These are phyloP conservation scores for Chiloscyllium punctatum DNA, from an alignment of 2,797 vertebrate genomes.

Conservation along the genomic window DNA sequence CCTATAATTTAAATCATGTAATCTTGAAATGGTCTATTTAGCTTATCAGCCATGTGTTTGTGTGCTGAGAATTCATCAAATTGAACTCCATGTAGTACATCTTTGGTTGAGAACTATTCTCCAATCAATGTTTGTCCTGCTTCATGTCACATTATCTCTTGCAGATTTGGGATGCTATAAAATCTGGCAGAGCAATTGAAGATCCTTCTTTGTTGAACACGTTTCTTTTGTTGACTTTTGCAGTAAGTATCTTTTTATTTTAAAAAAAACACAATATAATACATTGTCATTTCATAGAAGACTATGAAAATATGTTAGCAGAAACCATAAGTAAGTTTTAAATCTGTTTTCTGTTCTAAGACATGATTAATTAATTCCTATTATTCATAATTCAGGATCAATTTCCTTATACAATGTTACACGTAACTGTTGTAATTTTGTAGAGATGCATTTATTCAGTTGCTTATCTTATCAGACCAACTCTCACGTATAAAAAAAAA, in stretches of 20 bases:
- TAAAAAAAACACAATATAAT: background rate
- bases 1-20: background rate
- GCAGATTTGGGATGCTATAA: constrained; percentile 87
- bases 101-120: background rate
- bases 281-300: background rate
- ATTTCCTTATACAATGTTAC: background rate
- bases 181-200: constrained; percentile 73
- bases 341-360: background rate
- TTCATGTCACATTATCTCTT: constrained; percentile 36
- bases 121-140: background rate
- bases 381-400: background rate
- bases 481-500: background rate
- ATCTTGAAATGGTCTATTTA: background rate
- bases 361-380: background rate
- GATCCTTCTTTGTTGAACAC: constrained; percentile 77
- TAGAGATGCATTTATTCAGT: background rate
- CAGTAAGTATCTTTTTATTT: constrained; percentile 62
- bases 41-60: background rate
- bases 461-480: background rate
- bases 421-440: background rate
- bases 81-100: background rate
- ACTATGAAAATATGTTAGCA: background rate
- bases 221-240: constrained; percentile 89
- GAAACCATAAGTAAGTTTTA: background rate
- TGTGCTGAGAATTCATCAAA: background rate